phyloP scores from a whole-genome alignment of 2,888 invertebrate species.

The Nymphalis c-album region DNA sequence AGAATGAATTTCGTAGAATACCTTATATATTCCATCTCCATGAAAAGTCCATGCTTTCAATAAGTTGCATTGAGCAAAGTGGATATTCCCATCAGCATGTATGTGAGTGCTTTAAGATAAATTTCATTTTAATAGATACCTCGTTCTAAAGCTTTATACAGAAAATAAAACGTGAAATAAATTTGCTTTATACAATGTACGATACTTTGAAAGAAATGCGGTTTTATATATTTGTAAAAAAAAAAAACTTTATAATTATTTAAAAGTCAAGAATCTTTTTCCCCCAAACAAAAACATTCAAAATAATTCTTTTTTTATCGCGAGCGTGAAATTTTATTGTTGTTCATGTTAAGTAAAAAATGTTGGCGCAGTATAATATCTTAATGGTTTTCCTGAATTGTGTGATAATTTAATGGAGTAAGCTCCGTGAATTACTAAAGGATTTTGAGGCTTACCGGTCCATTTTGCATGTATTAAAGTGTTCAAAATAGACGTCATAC shows the following conservation, averaged over 20 bases:
- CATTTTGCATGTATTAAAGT: conserved; percentile 43
- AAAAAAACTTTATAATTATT: conserved; percentile 25
- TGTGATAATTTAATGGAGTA: conserved; percentile 45
- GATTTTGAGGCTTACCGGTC: conserved; percentile 42
- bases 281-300: conserved; percentile 39
- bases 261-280: conserved; percentile 31
- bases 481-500: conserved; percentile 35
- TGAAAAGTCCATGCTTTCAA: conserved; percentile 18
- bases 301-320: conserved; percentile 40
- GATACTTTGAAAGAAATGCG: conserved; percentile 21
- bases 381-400: conserved; percentile 45
- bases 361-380: conserved; percentile 44
- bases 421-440: conserved; percentile 42
- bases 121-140: conserved; percentile 30
- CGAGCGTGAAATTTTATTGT: conserved; percentile 42
- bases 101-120: conserved; percentile 35
- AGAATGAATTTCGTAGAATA: conserved; percentile 9
- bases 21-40: conserved; percentile 2
- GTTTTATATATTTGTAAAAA: conserved; percentile 13
- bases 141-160: conserved; percentile 22
- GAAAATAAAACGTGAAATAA: conserved; percentile 22
- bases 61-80: conserved; percentile 24
- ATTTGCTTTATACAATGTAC: conserved; percentile 23
- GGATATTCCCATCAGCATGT: conserved; percentile 25
- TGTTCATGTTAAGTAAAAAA: conserved; percentile 44